Percentiles rank a stretch among this genome's conserved stretches.
phyloP scores from a whole-genome alignment of 2,888 invertebrate genomes.

The Ormyrus nitidulus region DNA sequence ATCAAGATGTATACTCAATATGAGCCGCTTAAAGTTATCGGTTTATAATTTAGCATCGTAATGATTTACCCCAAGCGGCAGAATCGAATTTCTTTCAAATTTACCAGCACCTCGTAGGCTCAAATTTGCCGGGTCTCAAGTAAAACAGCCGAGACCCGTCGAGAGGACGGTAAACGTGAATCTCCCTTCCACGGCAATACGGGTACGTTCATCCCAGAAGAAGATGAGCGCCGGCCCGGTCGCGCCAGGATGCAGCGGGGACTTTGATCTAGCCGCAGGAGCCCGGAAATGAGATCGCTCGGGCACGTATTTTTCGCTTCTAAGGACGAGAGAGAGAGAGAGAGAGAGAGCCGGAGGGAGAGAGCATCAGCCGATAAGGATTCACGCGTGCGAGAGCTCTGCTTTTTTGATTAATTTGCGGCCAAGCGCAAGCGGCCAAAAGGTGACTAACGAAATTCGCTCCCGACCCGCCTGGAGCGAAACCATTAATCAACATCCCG shows the following conservation, averaged over 20 bases:
- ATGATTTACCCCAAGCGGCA: no score
- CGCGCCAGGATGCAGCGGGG: constrained; percentile 24
- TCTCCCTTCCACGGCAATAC: no score
- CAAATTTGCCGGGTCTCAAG: no score
- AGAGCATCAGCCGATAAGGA: neutral
- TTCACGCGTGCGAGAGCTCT: neutral
- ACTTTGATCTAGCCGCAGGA: constrained; percentile 29
- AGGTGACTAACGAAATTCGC: constrained; percentile 4
- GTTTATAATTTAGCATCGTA: no score
- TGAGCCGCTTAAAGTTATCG: no score
- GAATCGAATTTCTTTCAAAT: no score
- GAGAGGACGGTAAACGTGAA: no score
- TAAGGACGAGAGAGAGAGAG: no score
- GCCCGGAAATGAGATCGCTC: constrained; percentile 34
- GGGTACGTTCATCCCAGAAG: neutral
- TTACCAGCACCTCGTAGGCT: no score
- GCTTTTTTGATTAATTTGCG: constrained; percentile 34
- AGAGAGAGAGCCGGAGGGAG: neutral
- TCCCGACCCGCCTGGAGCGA: neutral
- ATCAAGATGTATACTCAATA: no score
- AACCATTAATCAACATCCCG: constrained; percentile 42
- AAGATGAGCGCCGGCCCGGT: neutral
- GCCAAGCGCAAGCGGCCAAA: neutral
- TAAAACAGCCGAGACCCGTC: no score
- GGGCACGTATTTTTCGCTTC: neutral